These are phyloP conservation scores for Proctacanthus coquilletti DNA, from an alignment of 1,140 invertebrate genomes.

Conservation along the genomic window DNA sequence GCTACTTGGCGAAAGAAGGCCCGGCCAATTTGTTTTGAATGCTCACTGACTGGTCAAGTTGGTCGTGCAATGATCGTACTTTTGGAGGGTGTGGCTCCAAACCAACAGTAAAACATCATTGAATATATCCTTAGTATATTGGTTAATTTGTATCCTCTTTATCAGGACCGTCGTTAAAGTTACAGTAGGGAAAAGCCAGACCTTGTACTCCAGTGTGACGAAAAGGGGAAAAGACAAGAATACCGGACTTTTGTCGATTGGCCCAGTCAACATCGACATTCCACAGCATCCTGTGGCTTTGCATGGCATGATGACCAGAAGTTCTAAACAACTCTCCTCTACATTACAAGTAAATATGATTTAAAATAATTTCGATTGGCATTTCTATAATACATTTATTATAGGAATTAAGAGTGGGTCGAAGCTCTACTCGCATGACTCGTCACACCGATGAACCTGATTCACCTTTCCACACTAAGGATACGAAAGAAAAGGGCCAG, in stretches of 20 bases:
- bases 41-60: conserved; percentile 77
- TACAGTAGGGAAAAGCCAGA: conserved; percentile 81
- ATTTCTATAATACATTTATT: conserved; percentile 2
- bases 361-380: conserved; percentile 3
- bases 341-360: conserved; percentile 51
- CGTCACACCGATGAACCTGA: conserved; percentile 43
- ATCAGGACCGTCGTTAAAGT: conserved; percentile 81
- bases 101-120: conserved; percentile 82
- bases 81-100: conserved; percentile 74
- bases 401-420: conserved; percentile 58
- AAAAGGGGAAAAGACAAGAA: conserved; percentile 69
- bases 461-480: conserved; percentile 34
- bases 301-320: conserved; percentile 93
- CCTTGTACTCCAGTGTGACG: conserved; percentile 71
- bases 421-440: conserved; percentile 57
- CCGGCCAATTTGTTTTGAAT: conserved; percentile 49
- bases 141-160: conserved; percentile 6
- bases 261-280: conserved; percentile 82
- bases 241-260: conserved; percentile 72
- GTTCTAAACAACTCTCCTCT: conserved; percentile 82
- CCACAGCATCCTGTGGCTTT: conserved; percentile 92
- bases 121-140: neutral
- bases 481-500: conserved; percentile 9
- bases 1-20: conserved; percentile 29
- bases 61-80: conserved; percentile 85